Conservation (phyloP, 1,140 invertebrate species). For the Apis dorsata region DNA sequence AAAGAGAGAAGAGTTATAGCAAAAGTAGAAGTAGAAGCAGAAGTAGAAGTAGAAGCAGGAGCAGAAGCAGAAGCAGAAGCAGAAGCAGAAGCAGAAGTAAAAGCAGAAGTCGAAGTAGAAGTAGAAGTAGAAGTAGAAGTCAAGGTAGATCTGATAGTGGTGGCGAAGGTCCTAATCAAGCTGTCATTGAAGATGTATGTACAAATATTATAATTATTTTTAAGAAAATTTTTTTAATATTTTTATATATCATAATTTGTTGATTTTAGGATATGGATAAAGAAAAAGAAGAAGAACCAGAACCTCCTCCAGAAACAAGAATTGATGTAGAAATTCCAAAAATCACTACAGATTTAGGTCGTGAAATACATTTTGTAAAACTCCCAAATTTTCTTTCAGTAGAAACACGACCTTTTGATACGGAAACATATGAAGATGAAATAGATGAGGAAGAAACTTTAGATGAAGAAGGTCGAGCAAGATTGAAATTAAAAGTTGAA, state of each 20-base stretch:
- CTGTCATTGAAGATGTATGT: conserved; percentile 79
- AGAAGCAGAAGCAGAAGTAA: no score
- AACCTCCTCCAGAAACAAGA: conserved; percentile 92
- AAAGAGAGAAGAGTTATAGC: conserved; percentile 70
- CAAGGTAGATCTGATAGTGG: conserved; percentile 72
- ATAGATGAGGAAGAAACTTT: conserved; percentile 99
- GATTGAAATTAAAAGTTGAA: conserved; percentile 95
- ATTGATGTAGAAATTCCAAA: conserved; percentile 98
- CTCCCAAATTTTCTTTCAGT: conserved; percentile 96
- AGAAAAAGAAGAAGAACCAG: conserved; percentile 87
- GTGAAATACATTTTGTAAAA: conserved; percentile 96
- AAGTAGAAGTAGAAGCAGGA: conserved; percentile 69
- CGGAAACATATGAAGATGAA: conserved; percentile 98
- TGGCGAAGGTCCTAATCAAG: conserved; percentile 71
- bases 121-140: conserved; percentile 71
- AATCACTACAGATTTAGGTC: conserved; percentile 94
- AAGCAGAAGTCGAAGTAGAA: conserved; percentile 68
- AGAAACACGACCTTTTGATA: conserved; percentile 96
- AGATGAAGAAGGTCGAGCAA: conserved; percentile 98
- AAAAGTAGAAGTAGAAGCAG: conserved; percentile 71
- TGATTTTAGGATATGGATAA: conserved; percentile 80
- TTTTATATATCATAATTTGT: conserved; percentile 32
- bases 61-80: conserved; percentile 18
- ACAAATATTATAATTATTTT: background rate
- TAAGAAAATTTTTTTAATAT: background rate